These are phyloP conservation scores for Zonotrichia albicollis DNA, from an alignment of 2,797 vertebrate species.

Conservation along the genomic window DNA sequence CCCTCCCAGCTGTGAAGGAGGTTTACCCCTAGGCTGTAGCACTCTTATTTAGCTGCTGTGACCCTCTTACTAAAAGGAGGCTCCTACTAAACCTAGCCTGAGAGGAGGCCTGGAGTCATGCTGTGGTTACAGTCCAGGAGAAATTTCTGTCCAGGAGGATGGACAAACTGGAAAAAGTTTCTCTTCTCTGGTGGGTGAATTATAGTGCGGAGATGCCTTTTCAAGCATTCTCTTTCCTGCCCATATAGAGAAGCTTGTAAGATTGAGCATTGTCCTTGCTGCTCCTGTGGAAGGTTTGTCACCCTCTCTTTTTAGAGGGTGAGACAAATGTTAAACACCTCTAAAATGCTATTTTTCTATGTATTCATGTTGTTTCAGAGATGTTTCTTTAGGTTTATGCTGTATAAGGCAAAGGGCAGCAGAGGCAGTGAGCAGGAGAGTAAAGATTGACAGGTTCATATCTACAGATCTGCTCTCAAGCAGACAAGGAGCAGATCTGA, in stretches of 20 bases:
- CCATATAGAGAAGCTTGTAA: neutral
- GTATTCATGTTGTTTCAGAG: neutral
- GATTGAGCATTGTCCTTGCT: neutral
- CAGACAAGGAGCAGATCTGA: neutral
- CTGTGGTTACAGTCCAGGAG: neutral
- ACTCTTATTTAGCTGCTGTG: neutral
- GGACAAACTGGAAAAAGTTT: neutral
- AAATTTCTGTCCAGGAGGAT: neutral
- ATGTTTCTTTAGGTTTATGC: neutral
- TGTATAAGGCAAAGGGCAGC: neutral
- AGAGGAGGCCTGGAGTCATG: neutral
- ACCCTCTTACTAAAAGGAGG: neutral
- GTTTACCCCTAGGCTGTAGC: neutral
- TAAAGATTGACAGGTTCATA: neutral
- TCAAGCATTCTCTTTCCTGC: neutral
- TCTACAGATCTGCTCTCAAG: neutral
- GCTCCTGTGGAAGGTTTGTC: neutral
- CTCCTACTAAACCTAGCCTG: fast-evolving
- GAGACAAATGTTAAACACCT: neutral
- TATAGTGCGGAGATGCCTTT: neutral
- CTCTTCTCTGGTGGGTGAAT: neutral
- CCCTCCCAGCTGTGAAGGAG: neutral
- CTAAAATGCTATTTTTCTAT: neutral
- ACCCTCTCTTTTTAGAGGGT: neutral
- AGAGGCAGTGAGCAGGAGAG: neutral